Evolutionary conservation across 2,797 vertebrate genomes (phyloP).

Genomic region (Gymnoscopelus microlampas): DNA sequence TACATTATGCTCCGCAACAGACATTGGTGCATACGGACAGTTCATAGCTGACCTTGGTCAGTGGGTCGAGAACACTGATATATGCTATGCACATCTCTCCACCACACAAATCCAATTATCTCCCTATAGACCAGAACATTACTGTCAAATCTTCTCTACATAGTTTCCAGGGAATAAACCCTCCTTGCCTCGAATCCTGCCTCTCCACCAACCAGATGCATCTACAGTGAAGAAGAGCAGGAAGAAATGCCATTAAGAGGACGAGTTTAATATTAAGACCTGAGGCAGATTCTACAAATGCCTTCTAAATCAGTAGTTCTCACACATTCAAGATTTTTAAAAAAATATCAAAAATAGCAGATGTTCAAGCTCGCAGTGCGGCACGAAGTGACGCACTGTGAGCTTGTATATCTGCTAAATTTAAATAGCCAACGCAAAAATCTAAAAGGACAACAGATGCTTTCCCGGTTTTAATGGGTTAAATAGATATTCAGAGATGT

Average conservation of each 20-base stretch:
- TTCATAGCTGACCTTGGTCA: background rate
- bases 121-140: background rate
- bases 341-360: too few relatives aligned
- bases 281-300: too few relatives aligned
- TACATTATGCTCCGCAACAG: background rate
- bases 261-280: too few relatives aligned
- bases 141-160: constrained; percentile 92
- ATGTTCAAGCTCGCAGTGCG: too few relatives aligned
- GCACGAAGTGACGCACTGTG: too few relatives aligned
- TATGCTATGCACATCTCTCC: background rate
- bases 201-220: constrained; percentile 94
- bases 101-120: too few relatives aligned
- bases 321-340: too few relatives aligned
- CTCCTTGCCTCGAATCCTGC: constrained; percentile 87
- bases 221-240: constrained; percentile 74
- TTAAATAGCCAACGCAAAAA: too few relatives aligned
- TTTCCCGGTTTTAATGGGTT: too few relatives aligned
- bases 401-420: too few relatives aligned
- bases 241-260: constrained; percentile 2
- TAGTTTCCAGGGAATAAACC: constrained; percentile 98
- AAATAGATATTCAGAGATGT: background rate
- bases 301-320: too few relatives aligned
- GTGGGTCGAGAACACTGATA: background rate
- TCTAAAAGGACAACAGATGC: too few relatives aligned
- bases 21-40: background rate